Evolutionary conservation across 2,888 invertebrate genomes (phyloP), one percentile per base, ranked within the genome.

Genomic region (Rotaria magnacalcarata): DNA sequence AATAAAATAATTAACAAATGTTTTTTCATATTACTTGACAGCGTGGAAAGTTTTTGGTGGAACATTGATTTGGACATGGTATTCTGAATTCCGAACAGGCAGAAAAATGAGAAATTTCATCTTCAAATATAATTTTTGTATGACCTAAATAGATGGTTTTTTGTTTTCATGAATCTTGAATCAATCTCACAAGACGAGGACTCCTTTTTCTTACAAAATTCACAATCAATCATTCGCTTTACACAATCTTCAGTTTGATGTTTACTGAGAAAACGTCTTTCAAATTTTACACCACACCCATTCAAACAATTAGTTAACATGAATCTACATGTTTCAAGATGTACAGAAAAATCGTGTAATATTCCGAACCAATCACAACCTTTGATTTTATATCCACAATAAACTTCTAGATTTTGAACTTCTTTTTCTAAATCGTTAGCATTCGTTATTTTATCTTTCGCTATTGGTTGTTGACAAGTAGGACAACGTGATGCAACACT

Each of bases 301-400:
- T 88, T 88, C 1, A 88, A 89, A 87, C 90, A 90, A 27, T 86
- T 86, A 14, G 89, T 85, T n/a, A 87, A 41, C 27, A 86, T 84
- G 87, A 88, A 89, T 43, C 87, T 87, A 86, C 90, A 90, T 60
- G 88, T 88, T 19, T 88, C 88, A 14, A 88, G 56, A 85, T 90
- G 90, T 7, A 90, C 89, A 86, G 88, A 87, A 21, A 90, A 87
- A 67, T 89, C 89, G 58, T 88, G 88, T 41, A 91, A 88, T 16
- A 85, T 54, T 47, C 90, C 90, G 10, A 87, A 87, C 91, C 91
- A 91, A 34, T 87, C 86, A 87, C 91, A 91, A 8, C 91, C 90
- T 80, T 88, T 88, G 34, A 88, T 88, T 34, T 88, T 87, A 87
- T 88, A 87, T 34, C 89, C 88, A 88, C 91, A 91, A 85, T 89